Evolutionary conservation across 2,797 vertebrate genomes (phyloP).

Genomic region (Mico argentatus): DNA sequence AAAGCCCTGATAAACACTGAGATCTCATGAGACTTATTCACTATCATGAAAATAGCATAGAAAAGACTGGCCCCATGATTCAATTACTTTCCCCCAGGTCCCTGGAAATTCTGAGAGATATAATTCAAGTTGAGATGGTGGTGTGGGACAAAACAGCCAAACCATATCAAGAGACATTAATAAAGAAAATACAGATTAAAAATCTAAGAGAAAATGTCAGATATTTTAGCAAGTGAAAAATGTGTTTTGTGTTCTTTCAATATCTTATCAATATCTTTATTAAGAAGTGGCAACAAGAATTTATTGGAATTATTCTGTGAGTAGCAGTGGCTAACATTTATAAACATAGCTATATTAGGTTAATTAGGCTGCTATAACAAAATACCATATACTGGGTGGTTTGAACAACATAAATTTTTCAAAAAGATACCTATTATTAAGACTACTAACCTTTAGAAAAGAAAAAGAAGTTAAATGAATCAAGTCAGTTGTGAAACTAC

Average conservation of each 20-base stretch:
- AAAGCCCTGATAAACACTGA: not conserved
- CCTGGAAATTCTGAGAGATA: not conserved
- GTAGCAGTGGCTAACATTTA: not conserved
- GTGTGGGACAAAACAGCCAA: not conserved
- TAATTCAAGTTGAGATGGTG: not conserved
- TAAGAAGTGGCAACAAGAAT: not conserved
- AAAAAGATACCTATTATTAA: not conserved
- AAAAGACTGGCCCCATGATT: not conserved
- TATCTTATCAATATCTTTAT: not conserved
- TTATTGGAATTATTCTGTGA: not conserved
- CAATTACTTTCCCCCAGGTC: not conserved
- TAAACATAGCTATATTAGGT: not conserved
- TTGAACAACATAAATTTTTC: not conserved
- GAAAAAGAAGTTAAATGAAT: not conserved
- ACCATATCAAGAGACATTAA: not conserved
- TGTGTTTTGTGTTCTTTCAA: not conserved
- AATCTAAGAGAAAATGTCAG: not conserved
- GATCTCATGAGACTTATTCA: not conserved
- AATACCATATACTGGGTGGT: not conserved
- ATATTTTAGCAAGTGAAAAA: not conserved
- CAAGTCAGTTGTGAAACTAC: not conserved
- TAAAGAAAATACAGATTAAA: conserved; percentile 1
- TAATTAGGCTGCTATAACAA: not conserved
- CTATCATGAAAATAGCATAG: not conserved
- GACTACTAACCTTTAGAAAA: not conserved